Evolutionary conservation across 1,140 invertebrate genomes (phyloP), one percentile per base, ranked within the genome.

Genomic region (Drosophila arizonae): DNA sequence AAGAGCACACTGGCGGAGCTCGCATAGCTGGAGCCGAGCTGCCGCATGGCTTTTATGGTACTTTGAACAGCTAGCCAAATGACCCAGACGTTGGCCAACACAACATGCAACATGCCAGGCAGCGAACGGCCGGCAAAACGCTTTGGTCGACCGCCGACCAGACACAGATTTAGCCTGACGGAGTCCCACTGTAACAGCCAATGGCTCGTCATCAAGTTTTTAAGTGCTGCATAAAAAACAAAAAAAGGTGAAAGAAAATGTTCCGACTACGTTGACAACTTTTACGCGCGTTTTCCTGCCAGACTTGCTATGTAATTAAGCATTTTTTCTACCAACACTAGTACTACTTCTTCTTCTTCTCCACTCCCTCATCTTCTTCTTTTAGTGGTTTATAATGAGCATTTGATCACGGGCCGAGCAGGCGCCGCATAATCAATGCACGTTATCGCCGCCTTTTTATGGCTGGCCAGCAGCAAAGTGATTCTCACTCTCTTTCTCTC

Each of bases 311-410:
- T 68, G 57, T 51, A 73, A 73, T 73, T 73, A 73, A 73, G 65
- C 56, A 73, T 68, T 54, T 68, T 30, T 30, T 30, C 21, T 24
- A 3, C 21, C 21, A 30, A 30, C 28, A 30, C 28, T 30, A 30
- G 2, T 30, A 6, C 43, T 6, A 24, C 11, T 48, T 48, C 13
- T 30, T 21, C 15, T 46, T 21, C 43, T 46, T 0, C 43, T 46
- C 15, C 43, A 15, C 6, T 0, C 26, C 10, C 21, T n/a, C 28
- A 11, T 55, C 3, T 55, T 21, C 4, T 55, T 30, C 21, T 54
- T 73, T 69, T 68, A 69, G 57, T 73, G 56, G 36, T 55, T 73
- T 73, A 73, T 73, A 69, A 73, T 73, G 71, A 56, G 71, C 51
- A 63, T 69, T 73, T 68, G 71, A 73, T 73, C 65, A 62, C 64